Conservation (phyloP, 2,797 vertebrate species). For the Hydrolagus colliei region DNA sequence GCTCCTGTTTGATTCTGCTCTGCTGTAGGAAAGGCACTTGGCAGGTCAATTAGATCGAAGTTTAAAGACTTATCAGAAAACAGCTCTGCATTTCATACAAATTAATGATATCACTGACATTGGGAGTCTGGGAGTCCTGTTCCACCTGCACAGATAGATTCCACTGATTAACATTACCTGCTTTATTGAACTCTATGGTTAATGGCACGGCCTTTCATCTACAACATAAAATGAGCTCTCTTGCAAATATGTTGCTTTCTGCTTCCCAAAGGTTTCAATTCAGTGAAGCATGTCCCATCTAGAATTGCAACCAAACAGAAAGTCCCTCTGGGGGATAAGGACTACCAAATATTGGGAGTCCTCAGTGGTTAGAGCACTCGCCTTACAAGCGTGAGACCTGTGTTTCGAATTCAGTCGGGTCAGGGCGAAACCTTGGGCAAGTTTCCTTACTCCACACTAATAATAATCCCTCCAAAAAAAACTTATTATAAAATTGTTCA, state of each 20-base stretch:
- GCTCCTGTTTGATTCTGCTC: neutral
- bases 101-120: neutral
- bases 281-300: neutral
- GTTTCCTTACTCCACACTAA: too few species aligned
- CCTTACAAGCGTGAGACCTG: too few species aligned
- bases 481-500: too few species aligned
- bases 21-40: neutral
- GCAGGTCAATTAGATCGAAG: neutral
- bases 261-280: neutral
- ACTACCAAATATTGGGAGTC: neutral
- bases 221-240: neutral
- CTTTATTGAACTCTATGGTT: neutral
- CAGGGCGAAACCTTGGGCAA: too few species aligned
- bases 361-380: too few species aligned
- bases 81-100: constrained; percentile 7
- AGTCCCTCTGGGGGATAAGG: neutral
- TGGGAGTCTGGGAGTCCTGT: neutral
- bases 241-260: neutral
- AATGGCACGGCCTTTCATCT: neutral
- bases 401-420: too few species aligned
- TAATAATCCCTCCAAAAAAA: too few species aligned
- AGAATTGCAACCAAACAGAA: neutral
- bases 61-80: neutral
- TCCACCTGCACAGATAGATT: neutral
- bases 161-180: neutral